phyloP scores from a whole-genome alignment of 2,888 invertebrate species.

The Rhaphigaster nebulosa region DNA sequence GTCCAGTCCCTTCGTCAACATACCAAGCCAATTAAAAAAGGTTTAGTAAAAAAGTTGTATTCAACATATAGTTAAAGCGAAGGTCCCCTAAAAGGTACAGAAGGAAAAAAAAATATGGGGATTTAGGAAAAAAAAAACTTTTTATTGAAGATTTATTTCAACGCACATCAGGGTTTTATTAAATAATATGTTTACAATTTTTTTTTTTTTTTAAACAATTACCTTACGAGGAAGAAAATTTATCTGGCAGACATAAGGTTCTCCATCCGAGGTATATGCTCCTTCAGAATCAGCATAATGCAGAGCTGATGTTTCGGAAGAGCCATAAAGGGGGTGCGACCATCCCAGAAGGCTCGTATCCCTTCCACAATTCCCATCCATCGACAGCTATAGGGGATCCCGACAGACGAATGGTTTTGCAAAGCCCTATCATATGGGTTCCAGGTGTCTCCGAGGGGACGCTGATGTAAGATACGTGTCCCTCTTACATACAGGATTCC shows the following conservation, averaged over 20 bases:
- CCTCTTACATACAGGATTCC: neutral
- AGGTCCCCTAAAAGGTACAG: too few species aligned
- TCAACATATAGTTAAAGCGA: too few species aligned
- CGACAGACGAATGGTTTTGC: slow-evolving; percentile 16
- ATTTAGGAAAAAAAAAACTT: too few species aligned
- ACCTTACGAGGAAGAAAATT: neutral
- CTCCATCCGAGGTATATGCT: neutral
- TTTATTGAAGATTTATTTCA: too few species aligned
- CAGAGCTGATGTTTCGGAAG: slow-evolving; percentile 37
- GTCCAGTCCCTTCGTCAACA: too few species aligned
- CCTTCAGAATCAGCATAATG: slow-evolving; percentile 30
- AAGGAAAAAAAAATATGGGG: too few species aligned
- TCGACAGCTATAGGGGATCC: slow-evolving; percentile 1
- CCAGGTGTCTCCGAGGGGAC: slow-evolving; percentile 15
- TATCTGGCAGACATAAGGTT: neutral
- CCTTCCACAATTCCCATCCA: slow-evolving; percentile 4
- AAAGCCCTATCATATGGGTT: slow-evolving; percentile 26
- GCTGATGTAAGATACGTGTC: slow-evolving; percentile 3
- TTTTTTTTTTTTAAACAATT: neutral
- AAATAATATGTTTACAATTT: too few species aligned
- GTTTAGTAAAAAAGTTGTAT: too few species aligned
- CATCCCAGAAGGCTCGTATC: neutral
- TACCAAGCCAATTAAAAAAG: too few species aligned
- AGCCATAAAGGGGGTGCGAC: slow-evolving; percentile 19
- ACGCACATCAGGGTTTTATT: too few species aligned